Evolutionary conservation across 2,797 vertebrate species (phyloP).

Genomic region (Pseudotriccus pelzelni): DNA sequence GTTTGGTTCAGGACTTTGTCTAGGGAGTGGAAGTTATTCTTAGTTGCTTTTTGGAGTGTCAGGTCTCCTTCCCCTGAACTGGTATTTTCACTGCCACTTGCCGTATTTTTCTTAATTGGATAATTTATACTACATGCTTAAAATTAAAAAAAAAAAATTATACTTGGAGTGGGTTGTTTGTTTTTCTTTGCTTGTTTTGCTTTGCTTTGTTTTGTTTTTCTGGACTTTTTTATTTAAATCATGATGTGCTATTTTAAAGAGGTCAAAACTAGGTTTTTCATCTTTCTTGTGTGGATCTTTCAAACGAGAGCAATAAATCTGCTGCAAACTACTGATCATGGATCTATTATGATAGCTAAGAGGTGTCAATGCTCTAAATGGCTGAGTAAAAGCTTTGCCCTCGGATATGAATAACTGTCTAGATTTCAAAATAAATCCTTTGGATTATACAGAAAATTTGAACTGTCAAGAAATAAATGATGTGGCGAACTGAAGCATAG

Average conservation of each 20-base stretch:
- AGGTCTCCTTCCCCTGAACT: background rate
- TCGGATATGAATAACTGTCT: background rate
- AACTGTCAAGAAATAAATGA: constrained; percentile 47
- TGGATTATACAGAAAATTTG: constrained; percentile 15
- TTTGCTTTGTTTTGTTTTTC: background rate
- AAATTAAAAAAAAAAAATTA: background rate
- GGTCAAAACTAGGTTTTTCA: background rate
- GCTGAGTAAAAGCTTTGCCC: background rate
- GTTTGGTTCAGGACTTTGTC: background rate
- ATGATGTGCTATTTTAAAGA: background rate
- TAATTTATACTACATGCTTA: background rate
- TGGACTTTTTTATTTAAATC: background rate
- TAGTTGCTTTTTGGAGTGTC: background rate
- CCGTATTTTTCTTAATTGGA: background rate
- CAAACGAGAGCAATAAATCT: background rate
- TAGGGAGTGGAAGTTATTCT: background rate
- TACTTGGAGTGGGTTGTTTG: background rate
- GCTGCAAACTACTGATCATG: background rate
- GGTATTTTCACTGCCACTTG: background rate
- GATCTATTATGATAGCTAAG: background rate
- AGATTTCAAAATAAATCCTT: constrained; percentile 26
- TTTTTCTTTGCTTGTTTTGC: background rate
- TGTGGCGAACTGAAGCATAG: constrained; percentile 15
- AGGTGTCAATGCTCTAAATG: background rate
- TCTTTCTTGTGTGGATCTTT: background rate